Evolutionary conservation across 1,140 invertebrate genomes (phyloP).

Genomic region (Lordiphosa stackelbergi): DNA sequence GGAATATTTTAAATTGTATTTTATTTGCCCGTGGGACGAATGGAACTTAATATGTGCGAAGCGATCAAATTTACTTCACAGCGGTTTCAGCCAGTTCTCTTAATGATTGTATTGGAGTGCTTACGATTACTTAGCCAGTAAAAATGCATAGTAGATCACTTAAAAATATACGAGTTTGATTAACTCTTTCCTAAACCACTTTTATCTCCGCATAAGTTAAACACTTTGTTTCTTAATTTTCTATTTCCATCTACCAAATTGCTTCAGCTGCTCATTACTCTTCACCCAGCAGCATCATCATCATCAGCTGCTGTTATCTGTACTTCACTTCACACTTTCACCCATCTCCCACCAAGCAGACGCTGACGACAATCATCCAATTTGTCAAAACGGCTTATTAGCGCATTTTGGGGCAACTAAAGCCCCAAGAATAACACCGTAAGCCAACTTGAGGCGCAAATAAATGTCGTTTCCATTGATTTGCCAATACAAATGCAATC

Average conservation of each 20-base stretch:
- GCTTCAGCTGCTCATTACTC: background rate
- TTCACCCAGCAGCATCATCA: background rate
- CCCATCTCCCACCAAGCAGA: background rate
- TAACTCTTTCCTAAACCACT: too few relatives aligned
- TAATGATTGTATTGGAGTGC: too few relatives aligned
- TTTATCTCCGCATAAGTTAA: too few relatives aligned
- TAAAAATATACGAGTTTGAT: too few relatives aligned
- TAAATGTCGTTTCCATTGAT: constrained; percentile 53
- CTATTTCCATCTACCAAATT: background rate
- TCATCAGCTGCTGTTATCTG: constrained; percentile 28
- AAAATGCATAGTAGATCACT: too few relatives aligned
- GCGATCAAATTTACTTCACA: too few relatives aligned
- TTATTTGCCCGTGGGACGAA: too few relatives aligned
- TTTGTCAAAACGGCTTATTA: constrained; percentile 74
- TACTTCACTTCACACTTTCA: constrained; percentile 40
- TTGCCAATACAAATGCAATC: constrained; percentile 43
- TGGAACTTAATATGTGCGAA: too few relatives aligned
- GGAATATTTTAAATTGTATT: too few relatives aligned
- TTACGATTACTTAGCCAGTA: too few relatives aligned
- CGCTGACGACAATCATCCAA: constrained; percentile 60
- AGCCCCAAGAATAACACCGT: constrained; percentile 43
- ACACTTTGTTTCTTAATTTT: too few relatives aligned
- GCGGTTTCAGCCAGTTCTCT: too few relatives aligned
- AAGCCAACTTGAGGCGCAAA: constrained; percentile 38
- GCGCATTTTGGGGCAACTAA: constrained; percentile 49